A percentile compares a stretch with the other conserved stretches of the same genome.
phyloP scores from a whole-genome alignment of 2,797 vertebrate genomes.

The Psittacula derbiana region DNA sequence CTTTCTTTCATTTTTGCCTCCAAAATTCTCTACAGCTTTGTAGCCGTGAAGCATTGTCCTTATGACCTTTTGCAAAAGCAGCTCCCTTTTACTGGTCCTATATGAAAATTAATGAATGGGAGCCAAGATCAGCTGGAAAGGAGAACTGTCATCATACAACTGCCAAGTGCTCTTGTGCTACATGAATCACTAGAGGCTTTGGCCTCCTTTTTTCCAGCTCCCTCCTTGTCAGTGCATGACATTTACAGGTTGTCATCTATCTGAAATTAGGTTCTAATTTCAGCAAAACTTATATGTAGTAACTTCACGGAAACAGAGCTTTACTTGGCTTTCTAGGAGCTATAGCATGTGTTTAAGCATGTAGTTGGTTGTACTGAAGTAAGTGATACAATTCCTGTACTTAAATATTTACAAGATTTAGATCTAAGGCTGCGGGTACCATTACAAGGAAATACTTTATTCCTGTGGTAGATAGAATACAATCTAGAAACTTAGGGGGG shows the following conservation, averaged over 20 bases:
- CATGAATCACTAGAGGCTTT: neutral
- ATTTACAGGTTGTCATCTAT: neutral
- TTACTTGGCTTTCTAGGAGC: neutral
- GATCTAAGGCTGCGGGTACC: neutral
- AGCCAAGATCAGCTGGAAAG: neutral
- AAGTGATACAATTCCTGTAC: neutral
- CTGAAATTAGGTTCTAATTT: conserved; percentile 35
- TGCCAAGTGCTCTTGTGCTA: neutral
- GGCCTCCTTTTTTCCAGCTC: neutral
- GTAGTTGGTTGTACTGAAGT: neutral
- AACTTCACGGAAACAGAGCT: neutral
- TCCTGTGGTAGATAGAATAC: neutral
- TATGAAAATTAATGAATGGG: neutral
- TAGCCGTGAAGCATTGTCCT: neutral
- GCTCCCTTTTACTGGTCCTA: neutral
- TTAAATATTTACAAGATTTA: neutral
- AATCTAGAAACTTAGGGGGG: neutral
- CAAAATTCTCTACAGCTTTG: neutral
- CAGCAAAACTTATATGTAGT: neutral
- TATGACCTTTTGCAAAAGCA: neutral
- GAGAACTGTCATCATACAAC: neutral
- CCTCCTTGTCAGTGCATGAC: neutral
- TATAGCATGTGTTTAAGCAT: neutral
- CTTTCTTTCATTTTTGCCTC: neutral
- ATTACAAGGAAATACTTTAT: neutral